Conservation (phyloP, 2,888 invertebrate species). For the Lissonota sp. region DNA sequence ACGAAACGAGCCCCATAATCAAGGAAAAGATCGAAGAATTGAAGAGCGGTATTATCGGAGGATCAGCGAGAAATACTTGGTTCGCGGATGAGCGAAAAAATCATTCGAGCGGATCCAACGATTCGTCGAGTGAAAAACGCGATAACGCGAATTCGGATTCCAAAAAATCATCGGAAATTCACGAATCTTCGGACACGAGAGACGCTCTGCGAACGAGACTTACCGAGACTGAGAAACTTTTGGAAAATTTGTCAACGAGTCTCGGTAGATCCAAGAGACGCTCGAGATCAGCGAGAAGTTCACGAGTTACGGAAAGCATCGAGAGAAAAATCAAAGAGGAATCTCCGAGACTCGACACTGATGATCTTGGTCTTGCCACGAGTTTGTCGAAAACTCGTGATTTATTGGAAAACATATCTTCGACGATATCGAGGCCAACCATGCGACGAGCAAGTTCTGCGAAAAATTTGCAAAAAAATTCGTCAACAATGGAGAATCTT, state of each 20-base stretch:
- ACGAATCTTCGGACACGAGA: background rate
- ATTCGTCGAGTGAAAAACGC: slow-evolving; percentile 39
- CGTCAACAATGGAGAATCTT: slow-evolving; percentile 9
- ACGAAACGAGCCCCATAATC: slow-evolving; percentile 75
- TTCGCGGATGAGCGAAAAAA: slow-evolving; percentile 21
- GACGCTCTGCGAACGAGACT: slow-evolving; percentile 55
- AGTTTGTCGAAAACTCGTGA: slow-evolving; percentile 52
- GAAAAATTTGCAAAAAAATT: slow-evolving; percentile 39
- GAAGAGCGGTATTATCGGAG: slow-evolving; percentile 67
- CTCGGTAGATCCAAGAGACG: slow-evolving; percentile 47
- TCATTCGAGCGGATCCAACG: slow-evolving; percentile 7
- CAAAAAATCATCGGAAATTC: background rate
- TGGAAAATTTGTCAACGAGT: slow-evolving; percentile 60
- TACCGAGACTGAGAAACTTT: slow-evolving; percentile 52
- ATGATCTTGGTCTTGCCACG: slow-evolving; percentile 25
- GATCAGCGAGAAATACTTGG: slow-evolving; percentile 32
- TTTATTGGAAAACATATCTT: slow-evolving; percentile 56
- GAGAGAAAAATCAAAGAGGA: slow-evolving; percentile 12
- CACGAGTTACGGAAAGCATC: slow-evolving; percentile 27
- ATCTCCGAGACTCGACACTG: too few relatives aligned
- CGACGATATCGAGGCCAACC: slow-evolving; percentile 48
- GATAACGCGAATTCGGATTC: too few relatives aligned
- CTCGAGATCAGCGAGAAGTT: slow-evolving; percentile 61
- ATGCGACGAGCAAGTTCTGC: slow-evolving; percentile 57
- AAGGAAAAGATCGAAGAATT: slow-evolving; percentile 75